These are phyloP conservation scores for Philhelius pedissequus DNA, from an alignment of 2,888 invertebrate species.

Conservation along the genomic window DNA sequence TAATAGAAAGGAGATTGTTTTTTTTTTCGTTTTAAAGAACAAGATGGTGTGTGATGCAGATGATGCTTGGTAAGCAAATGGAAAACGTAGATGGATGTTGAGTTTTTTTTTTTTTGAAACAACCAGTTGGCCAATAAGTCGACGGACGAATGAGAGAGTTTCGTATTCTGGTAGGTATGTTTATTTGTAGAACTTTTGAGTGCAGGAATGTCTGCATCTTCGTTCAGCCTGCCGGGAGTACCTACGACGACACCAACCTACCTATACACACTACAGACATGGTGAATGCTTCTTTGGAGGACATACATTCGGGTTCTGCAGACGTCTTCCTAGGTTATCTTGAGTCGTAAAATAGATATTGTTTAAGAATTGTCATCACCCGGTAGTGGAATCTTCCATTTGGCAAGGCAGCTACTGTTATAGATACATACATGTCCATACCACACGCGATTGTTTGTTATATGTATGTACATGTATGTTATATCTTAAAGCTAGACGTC, in stretches of 20 bases:
- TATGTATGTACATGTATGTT: neutral
- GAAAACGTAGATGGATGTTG: neutral
- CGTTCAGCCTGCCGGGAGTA: slow-evolving; percentile 14
- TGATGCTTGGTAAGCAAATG: neutral
- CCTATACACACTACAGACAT: neutral
- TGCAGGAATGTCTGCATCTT: slow-evolving; percentile 56
- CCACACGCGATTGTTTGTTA: slow-evolving; percentile 43
- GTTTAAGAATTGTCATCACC: slow-evolving; percentile 47
- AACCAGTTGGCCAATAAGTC: slow-evolving; percentile 66
- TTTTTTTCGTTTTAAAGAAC: neutral
- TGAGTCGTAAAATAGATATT: slow-evolving; percentile 12
- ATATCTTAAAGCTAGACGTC: neutral
- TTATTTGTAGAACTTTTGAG: slow-evolving; percentile 37
- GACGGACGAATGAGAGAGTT: slow-evolving; percentile 55
- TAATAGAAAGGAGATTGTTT: slow-evolving; percentile 22
- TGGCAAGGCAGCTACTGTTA: slow-evolving; percentile 7
- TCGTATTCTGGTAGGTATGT: slow-evolving; percentile 5
- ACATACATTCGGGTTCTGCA: slow-evolving; percentile 32
- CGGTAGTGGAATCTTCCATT: slow-evolving; percentile 21
- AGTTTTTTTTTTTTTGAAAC: slow-evolving; percentile 11
- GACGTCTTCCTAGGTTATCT: slow-evolving; percentile 31
- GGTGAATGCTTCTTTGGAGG: slow-evolving; percentile 22
- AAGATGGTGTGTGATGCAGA: slow-evolving; percentile 7
- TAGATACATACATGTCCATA: neutral
- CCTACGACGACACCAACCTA: neutral